phyloP scores from a whole-genome alignment of 2,797 vertebrate genomes.

The Acipenser oxyrinchus region DNA sequence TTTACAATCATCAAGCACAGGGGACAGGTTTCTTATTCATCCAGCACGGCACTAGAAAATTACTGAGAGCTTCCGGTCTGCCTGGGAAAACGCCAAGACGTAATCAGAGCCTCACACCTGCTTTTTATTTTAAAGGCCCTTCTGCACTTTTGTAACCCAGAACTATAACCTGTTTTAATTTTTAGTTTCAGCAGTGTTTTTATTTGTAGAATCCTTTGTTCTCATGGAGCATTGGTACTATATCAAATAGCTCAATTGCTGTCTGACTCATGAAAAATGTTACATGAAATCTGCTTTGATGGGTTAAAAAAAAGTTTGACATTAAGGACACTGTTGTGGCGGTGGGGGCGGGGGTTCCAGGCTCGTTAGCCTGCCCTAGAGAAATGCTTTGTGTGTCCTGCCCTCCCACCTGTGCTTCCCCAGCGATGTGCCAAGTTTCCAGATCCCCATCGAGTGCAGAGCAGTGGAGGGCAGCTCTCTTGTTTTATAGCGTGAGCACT shows the following conservation, averaged over 20 bases:
- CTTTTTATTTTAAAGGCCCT: slow-evolving; percentile 49
- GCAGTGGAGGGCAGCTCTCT: slow-evolving; percentile 23
- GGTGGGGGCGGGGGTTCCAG: slow-evolving; percentile 23
- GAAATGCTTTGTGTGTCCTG: slow-evolving; percentile 40
- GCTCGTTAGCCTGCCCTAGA: slow-evolving; percentile 44
- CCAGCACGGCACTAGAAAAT: slow-evolving; percentile 31
- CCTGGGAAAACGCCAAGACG: slow-evolving; percentile 56
- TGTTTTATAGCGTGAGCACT: not conserved
- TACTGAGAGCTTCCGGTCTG: slow-evolving; percentile 38
- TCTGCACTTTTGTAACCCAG: slow-evolving; percentile 25
- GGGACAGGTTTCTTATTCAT: slow-evolving; percentile 30
- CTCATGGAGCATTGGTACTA: not conserved
- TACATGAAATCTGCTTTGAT: no score
- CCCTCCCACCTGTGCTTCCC: slow-evolving; percentile 46
- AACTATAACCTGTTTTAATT: not conserved
- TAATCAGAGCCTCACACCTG: slow-evolving; percentile 49
- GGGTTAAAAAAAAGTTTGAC: no score
- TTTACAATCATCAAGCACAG: slow-evolving; percentile 27
- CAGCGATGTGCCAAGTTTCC: slow-evolving; percentile 44
- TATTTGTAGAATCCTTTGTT: slow-evolving; percentile 34
- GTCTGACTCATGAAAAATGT: no score
- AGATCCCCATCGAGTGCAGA: slow-evolving; percentile 38
- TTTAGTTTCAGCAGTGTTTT: slow-evolving; percentile 25
- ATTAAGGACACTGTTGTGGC: no score
- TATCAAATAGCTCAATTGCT: no score